Evolutionary conservation across 2,888 invertebrate species (phyloP), one percentile per base, ranked within the genome.

Genomic region (Sesia apiformis): DNA sequence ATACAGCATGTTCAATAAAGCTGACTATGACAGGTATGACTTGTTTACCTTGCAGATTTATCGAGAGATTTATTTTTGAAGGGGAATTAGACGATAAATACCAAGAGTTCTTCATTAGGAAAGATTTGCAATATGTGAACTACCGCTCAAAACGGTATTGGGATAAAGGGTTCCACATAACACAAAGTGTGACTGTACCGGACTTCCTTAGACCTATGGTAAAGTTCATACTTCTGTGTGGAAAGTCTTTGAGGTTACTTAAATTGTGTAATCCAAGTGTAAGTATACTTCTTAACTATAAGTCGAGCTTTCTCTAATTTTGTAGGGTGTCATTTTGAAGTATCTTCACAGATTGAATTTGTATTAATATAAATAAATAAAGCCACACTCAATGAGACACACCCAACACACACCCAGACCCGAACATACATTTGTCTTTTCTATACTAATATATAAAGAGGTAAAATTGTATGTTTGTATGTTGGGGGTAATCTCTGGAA

Each of bases 1-100:
- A 23, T 23, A 23, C 2, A 23, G 23, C 23, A 23, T 23, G 23
- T 23, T 1, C 23, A 23, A 23, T 42, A 42, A 42, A 4, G 43
- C 43, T 43, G 8, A 8, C 43, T 43, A 43, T n/a, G 43, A 7
- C 8, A 43, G 7, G 43, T 23, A 23, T 23, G 23, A 23, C 23
- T 23, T 23, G 23, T 23, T 23, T 23, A 23, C 23, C 23, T 67
- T 82, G 58, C 68, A 92, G 93, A 57, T 93, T 95, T 71, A 90
- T 98, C 42, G 93, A 95, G 69, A 92, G 93, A 57, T 98, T 97
- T 94, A 92, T 97, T 58, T 94, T 96, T 69, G 94, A 96, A 73
- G 98, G 97, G 0, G 91, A 92, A 53, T 84, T 97, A 8, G 93
- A 95, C 59, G 97, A 97, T 76, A 90, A 91, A 7, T 93, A 93